phyloP scores from a whole-genome alignment of 2,113 vertebrate species.

The Cavia porcellus region DNA sequence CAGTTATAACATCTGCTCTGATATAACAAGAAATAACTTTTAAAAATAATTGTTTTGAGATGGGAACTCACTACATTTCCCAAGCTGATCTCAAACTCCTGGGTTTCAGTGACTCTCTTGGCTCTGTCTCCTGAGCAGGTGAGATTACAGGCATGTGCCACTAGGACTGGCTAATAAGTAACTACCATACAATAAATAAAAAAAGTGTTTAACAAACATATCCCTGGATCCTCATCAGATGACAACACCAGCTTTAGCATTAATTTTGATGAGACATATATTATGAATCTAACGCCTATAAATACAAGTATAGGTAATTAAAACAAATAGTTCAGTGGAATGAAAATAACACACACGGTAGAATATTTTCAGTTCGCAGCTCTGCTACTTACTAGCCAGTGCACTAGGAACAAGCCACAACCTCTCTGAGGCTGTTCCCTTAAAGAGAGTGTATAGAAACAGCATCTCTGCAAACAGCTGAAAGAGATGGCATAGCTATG shows the following conservation, averaged over 20 bases:
- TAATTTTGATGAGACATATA: slow-evolving; percentile 6
- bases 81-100: not conserved
- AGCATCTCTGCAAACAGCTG: not conserved
- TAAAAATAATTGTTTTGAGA: not conserved
- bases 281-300: not conserved
- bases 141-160: not conserved
- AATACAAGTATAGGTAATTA: not conserved
- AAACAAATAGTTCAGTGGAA: not conserved
- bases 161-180: not conserved
- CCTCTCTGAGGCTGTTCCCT: not conserved
- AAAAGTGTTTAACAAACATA: not conserved
- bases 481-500: not conserved
- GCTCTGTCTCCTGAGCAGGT: not conserved
- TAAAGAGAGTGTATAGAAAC: not conserved
- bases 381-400: not conserved
- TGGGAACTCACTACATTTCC: not conserved
- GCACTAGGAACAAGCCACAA: not conserved
- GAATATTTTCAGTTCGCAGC: not conserved
- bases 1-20: not conserved
- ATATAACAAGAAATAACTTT: not conserved
- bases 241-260: not conserved
- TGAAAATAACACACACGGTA: not conserved
- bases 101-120: not conserved
- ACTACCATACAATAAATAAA: not conserved
- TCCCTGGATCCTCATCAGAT: slow-evolving; percentile 5